phyloP scores from a whole-genome alignment of 2,797 vertebrate genomes.

The Borostomias antarcticus region DNA sequence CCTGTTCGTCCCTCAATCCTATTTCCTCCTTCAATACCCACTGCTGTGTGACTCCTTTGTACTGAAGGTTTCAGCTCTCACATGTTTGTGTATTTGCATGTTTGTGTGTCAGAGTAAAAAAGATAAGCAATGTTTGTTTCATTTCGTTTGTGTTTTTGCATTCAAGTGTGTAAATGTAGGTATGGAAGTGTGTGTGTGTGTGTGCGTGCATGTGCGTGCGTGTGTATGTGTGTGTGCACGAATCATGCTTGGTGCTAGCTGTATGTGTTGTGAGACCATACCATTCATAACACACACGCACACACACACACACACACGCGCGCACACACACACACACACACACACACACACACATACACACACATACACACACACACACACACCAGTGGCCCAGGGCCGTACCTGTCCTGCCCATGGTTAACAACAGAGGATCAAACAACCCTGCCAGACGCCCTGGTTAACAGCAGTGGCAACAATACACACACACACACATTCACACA shows the following conservation, averaged over 20 bases:
- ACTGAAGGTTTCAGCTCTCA: constrained; percentile 34
- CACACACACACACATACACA: too few relatives aligned
- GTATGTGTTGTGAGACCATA: too few relatives aligned
- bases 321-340: too few relatives aligned
- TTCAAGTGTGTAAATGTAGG: constrained; percentile 33
- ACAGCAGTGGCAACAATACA: too few relatives aligned
- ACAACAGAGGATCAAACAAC: not conserved
- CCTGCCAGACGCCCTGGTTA: not conserved
- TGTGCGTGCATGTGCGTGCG: constrained; percentile 15
- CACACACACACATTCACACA: not conserved
- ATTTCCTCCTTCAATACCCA: constrained; percentile 39
- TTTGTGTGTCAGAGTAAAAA: constrained; percentile 14
- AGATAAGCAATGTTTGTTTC: too few relatives aligned
- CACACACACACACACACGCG: too few relatives aligned
- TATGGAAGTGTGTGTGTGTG: constrained; percentile 2
- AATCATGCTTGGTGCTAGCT: too few relatives aligned
- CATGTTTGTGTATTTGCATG: constrained; percentile 38
- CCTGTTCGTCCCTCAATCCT: not conserved
- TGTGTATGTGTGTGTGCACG: constrained; percentile 3
- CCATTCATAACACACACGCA: too few relatives aligned
- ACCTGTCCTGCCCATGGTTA: not conserved
- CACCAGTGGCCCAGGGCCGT: not conserved
- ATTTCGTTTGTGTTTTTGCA: too few relatives aligned
- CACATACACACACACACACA: not conserved
- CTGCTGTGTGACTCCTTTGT: constrained; percentile 40